Base-by-base conservation (phyloP, 2,888 invertebrate species). In the Callyntrura guangdongensis region DNA sequence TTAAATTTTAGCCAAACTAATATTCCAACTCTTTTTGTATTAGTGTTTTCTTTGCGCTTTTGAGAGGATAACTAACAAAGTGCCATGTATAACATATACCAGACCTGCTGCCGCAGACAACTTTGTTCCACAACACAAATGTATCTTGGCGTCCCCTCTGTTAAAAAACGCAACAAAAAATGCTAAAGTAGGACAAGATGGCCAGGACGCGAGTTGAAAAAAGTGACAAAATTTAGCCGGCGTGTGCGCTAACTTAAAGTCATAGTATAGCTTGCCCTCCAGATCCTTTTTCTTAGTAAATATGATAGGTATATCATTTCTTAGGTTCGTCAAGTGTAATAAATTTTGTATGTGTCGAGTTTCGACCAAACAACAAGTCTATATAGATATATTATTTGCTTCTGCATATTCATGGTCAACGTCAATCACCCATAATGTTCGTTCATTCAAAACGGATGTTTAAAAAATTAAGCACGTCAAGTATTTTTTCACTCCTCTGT, bases 91-190 rank as follows among this genome's bases (percentile, higher is more conserved):
- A 14, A 56, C 64, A 90, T 20, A 86, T 4, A 79, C 36, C 59
- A 90, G 83, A 67, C 83, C 86, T 86, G 90, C 90, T 90, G 90
- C 86, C 90, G 83, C 86, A 83, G 64, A 64, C 86, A 86, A 87
- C 86, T 86, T 90, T 59, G 12, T 36, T 69, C 79, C 22, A 81
- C n/a, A n/a, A n/a, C n/a, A n/a, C n/a, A n/a, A n/a, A n/a, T n/a
- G n/a, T n/a, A n/a, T n/a, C 82, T 61, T 61, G 81, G 20, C 90
- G 86, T 90, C 86, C 86, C 83, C 86, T 90, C 64, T 45, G 86
- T 83, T 90, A 77, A 77, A 59, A 90, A 64, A 6, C 27, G 77
- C 74, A 81, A 72, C 85, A 83, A 87, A 83, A 77, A 59, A 59
- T 36, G 14, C 27, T 79, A 67, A 67, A 77, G 56, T 22, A 14